These are phyloP conservation scores for Episyrphus balteatus DNA, from an alignment of 1,140 invertebrate genomes.

Conservation along the genomic window DNA sequence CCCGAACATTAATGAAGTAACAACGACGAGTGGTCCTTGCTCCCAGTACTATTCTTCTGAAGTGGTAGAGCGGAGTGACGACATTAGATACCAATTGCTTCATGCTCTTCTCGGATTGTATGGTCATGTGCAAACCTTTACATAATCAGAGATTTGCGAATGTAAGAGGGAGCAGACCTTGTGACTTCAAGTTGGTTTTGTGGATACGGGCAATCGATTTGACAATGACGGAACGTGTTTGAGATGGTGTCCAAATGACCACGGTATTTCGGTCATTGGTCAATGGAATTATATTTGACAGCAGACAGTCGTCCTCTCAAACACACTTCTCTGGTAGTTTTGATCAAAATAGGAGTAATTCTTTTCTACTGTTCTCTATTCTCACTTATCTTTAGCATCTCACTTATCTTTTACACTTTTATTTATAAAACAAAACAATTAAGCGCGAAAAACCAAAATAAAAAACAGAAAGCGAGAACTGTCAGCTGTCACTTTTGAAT, in stretches of 20 bases:
- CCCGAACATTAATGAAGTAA: slow-evolving; percentile 17
- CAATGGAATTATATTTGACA: no score
- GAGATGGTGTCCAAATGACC: slow-evolving; percentile 99
- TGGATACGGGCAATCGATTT: slow-evolving; percentile 99
- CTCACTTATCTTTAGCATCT: no score
- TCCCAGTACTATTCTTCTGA: slow-evolving; percentile 57
- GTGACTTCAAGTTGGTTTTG: slow-evolving; percentile 99
- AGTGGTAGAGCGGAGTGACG: slow-evolving; percentile 54
- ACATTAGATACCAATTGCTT: slow-evolving; percentile 51
- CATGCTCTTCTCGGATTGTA: slow-evolving; percentile 60
- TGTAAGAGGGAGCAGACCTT: slow-evolving; percentile 92
- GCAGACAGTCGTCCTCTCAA: no score
- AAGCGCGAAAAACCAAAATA: no score
- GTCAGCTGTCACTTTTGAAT: no score
- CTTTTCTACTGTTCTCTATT: no score
- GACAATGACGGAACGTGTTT: slow-evolving; percentile 97
- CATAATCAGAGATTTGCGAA: slow-evolving; percentile 92
- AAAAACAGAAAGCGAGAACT: no score
- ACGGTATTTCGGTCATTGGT: slow-evolving; percentile 98
- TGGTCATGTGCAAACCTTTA: slow-evolving; percentile 64
- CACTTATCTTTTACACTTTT: no score
- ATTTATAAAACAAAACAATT: no score
- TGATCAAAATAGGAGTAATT: no score
- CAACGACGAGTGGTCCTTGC: slow-evolving; percentile 64
- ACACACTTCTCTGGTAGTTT: no score